phyloP scores from a whole-genome alignment of 2,113 vertebrate genomes.

The Isichthys henryi region DNA sequence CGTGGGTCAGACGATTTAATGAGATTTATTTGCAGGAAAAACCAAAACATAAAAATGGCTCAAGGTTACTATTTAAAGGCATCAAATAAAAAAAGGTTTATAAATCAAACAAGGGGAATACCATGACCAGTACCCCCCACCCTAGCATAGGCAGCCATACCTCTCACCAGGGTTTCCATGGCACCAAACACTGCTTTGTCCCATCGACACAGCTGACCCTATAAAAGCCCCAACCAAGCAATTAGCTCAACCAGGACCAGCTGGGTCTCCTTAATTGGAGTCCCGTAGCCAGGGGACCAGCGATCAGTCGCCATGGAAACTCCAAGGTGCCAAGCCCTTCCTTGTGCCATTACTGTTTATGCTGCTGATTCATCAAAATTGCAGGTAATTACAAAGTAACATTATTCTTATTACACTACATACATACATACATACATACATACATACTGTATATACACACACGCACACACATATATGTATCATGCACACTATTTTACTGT shows the following conservation, averaged over 20 bases:
- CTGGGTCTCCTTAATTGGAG: background rate
- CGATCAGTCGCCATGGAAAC: background rate
- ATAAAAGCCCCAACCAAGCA: background rate
- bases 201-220: background rate
- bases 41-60: background rate
- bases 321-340: background rate
- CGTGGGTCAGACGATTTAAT: background rate
- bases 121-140: background rate
- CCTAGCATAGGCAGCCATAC: background rate
- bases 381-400: background rate
- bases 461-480: background rate
- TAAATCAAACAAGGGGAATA: background rate
- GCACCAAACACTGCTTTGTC: background rate
- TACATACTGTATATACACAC: background rate
- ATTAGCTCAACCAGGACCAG: background rate
- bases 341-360: background rate
- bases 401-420: background rate
- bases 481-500: background rate
- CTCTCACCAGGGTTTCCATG: background rate
- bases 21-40: background rate
- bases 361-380: background rate
- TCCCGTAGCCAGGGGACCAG: background rate
- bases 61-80: background rate
- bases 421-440: too few relatives aligned
- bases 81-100: background rate